Base-by-base conservation (phyloP, 2,113 vertebrate genomes). In the Passerina amoena region DNA sequence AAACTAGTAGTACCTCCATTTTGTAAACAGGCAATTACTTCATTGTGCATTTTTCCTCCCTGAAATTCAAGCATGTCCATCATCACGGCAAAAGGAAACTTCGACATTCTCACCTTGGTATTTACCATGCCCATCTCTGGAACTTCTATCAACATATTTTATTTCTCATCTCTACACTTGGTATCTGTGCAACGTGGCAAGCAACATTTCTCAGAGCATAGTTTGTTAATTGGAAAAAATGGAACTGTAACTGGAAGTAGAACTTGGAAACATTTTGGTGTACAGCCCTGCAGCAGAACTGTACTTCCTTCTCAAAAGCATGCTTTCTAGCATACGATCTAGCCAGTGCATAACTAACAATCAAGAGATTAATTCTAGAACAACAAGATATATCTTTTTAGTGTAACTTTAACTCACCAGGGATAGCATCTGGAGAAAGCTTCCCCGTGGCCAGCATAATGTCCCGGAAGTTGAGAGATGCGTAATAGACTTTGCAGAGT, bases 361-460 rank as follows among this genome's bases (percentile, higher is more conserved):
- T 24, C 17, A 31, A 27, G 69, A 82, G 40, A 56, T 71, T 40
- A 59, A 37, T 59, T 70, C 27, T 27, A 51, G 25, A 57, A 37
- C 10, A 57, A 22, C 3, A 53, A 56, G 2, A 44, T 10, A 18
- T 11, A 48, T 80, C 86, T 37, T 61, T 72, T 33, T 33, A 48
- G 28, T 13, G 57, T 21, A 37, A 45, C 64, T 82, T 68, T 50
- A 92, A 88, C 82, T 40, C 92, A 99, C 99, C 99, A 98, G 99
- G 99, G 73, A 99, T 99, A 79, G 99, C 98, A 8, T 99, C 99
- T 1, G 99, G 98, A 14, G 99, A 98, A 60, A 99, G 98, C 88
- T 99, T 99, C 84, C 99, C 99, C 0, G 99, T 99, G 76, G 99
- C 99, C 93, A 99, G 96, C 99, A 99, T 99, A 80, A 99, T 98